Evolutionary conservation across 2,888 invertebrate genomes (phyloP), one percentile per base, ranked within the genome.

Genomic region (Napeogenes sylphis): DNA sequence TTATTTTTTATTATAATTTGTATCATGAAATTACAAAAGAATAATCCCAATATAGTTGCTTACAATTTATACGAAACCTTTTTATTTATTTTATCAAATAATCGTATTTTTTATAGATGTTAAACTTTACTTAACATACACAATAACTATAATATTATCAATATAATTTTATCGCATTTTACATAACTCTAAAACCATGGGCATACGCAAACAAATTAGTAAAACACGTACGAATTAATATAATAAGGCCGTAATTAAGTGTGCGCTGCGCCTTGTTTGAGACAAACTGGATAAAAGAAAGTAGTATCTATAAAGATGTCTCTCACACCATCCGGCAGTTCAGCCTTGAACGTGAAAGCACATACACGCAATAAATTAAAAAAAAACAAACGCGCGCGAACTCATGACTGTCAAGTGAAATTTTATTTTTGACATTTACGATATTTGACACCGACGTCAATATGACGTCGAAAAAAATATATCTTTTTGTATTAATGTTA

Each of bases 381-480:
- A 71, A 75, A 73, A 67, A 71, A 21, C 21, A 70, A 72, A 71
- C 58, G 63, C 71, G 69, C 70, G 69, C 62, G 67, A 70, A 68
- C 63, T 67, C 59, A 47, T 47, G 47, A 47, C 51, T 51, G 10
- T 42, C 10, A 42, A 42, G 42, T 42, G 42, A 42, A 8, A 42
- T 47, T n/a, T 66, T 59, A 65, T 63, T 35, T 63, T 62, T 61
- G 42, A 67, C 60, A 55, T 14, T 63, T 61, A 4, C 3, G 30
- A 51, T 30, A 42, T 8, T 51, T 61, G 63, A 67, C 66, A 54
- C 55, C 55, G 46, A 59, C 66, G 67, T 64, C 59, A 56, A 81
- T 75, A 87, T 86, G 86, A 76, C 82, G 74, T 66, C 78, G 21
- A 80, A 78, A 76, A 75, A 74, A 68, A 58, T 70, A 64, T 64